Conservation (phyloP, 2,888 invertebrate species). For the Yponomeuta malinellus region DNA sequence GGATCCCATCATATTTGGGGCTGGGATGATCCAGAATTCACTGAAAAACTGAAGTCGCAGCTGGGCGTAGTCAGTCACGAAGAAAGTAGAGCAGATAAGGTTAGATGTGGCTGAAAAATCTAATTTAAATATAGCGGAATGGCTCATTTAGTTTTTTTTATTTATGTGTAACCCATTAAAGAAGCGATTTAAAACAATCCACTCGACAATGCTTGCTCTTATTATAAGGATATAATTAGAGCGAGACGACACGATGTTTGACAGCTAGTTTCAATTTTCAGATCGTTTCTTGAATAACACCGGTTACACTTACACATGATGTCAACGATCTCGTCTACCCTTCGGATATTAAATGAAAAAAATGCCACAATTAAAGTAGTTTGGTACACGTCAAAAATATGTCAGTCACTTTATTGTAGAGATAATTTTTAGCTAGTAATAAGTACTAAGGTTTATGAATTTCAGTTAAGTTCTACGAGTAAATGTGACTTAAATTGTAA, state of each 20-base stretch:
- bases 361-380: too few species aligned
- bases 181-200: background rate
- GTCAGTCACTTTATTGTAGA: too few species aligned
- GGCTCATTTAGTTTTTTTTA: background rate
- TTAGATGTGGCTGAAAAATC: background rate
- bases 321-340: background rate
- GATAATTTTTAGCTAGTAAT: too few species aligned
- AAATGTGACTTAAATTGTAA: too few species aligned
- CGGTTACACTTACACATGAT: background rate
- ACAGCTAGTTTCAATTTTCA: background rate
- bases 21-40: constrained; percentile 80
- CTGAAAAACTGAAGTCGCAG: constrained; percentile 56
- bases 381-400: too few species aligned
- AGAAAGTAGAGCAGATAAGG: constrained; percentile 26
- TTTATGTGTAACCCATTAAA: background rate
- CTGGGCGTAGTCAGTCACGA: constrained; percentile 42
- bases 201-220: background rate
- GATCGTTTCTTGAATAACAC: background rate
- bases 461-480: too few species aligned
- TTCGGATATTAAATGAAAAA: background rate
- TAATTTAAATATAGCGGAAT: too few species aligned
- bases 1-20: constrained; percentile 82
- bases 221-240: too few species aligned
- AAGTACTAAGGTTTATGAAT: too few species aligned
- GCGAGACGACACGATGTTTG: too few species aligned